Conservation (phyloP, 2,888 invertebrate species). For the Polyommatus iphigenia region DNA sequence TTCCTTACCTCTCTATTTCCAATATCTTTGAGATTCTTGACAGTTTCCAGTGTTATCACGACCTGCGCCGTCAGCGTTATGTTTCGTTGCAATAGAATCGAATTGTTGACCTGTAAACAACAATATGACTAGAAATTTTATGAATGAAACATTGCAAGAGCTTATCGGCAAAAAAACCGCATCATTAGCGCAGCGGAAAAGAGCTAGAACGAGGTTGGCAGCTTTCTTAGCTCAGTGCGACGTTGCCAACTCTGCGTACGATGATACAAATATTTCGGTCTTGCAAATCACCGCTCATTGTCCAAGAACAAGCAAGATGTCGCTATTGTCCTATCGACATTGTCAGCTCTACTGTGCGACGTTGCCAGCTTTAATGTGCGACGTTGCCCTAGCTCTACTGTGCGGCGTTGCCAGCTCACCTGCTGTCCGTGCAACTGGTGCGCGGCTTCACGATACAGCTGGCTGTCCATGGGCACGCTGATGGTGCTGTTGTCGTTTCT, state of each 20-base stretch:
- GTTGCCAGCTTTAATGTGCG: too few species aligned
- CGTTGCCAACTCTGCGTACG: too few species aligned
- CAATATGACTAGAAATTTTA: background rate
- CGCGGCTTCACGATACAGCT: slow-evolving; percentile 85
- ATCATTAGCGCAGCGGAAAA: too few species aligned
- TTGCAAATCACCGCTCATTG: too few species aligned
- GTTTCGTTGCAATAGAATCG: slow-evolving; percentile 84
- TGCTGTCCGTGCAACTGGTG: slow-evolving; percentile 40
- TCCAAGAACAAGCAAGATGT: too few species aligned
- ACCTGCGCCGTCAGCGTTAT: slow-evolving; percentile 96
- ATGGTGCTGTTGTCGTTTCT: slow-evolving; percentile 91
- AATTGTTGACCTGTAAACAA: slow-evolving; percentile 58
- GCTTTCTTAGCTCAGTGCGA: background rate
- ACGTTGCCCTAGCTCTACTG: background rate
- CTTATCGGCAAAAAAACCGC: too few species aligned
- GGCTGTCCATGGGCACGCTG: slow-evolving; percentile 66
- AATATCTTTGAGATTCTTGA: slow-evolving; percentile 86
- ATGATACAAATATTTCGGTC: too few species aligned
- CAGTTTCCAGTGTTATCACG: slow-evolving; percentile 90
- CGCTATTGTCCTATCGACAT: too few species aligned
- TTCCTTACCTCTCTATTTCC: slow-evolving; percentile 63
- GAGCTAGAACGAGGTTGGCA: too few species aligned
- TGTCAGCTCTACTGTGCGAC: too few species aligned
- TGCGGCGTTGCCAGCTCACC: slow-evolving; percentile 44
- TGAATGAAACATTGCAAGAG: background rate